Evolutionary conservation across 1,140 invertebrate species (phyloP).

Genomic region (Drosophila albomicans): DNA sequence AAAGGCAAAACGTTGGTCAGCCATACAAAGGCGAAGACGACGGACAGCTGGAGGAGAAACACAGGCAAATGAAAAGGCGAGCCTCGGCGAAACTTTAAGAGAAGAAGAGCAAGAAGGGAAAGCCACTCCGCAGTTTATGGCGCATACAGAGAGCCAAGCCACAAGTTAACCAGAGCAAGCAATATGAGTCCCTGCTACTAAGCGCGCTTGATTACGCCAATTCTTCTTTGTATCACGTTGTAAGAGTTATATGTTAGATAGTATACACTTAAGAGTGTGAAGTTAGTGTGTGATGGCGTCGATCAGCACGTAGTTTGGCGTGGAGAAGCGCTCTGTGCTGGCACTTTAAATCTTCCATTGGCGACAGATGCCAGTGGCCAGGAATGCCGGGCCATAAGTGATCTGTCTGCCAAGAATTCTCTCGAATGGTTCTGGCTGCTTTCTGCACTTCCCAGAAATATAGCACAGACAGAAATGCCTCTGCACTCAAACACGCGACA

Average conservation of each 20-base stretch:
- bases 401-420: conserved; percentile 40
- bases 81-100: too few relatives aligned
- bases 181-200: conserved; percentile 50
- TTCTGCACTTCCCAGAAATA: neutral
- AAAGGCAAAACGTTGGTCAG: conserved; percentile 71
- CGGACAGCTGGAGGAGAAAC: neutral
- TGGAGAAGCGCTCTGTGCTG: conserved; percentile 58
- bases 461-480: neutral
- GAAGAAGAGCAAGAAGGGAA: neutral
- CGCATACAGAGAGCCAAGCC: conserved; percentile 42
- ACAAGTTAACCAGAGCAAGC: conserved; percentile 38
- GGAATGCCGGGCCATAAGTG: conserved; percentile 75
- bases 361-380: conserved; percentile 69
- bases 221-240: conserved; percentile 61
- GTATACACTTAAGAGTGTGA: conserved; percentile 10
- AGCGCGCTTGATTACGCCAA: conserved; percentile 74
- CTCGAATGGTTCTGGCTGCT: conserved; percentile 3
- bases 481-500: conserved; percentile 3
- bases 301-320: conserved; percentile 19
- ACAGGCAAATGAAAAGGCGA: neutral
- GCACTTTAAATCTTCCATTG: conserved; percentile 77
- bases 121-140: conserved; percentile 41
- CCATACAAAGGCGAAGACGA: conserved; percentile 43
- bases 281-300: conserved; percentile 23
- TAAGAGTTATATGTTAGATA: too few relatives aligned